Evolutionary conservation across 2,797 vertebrate species (phyloP).

Genomic region (Sitta carolinensis): DNA sequence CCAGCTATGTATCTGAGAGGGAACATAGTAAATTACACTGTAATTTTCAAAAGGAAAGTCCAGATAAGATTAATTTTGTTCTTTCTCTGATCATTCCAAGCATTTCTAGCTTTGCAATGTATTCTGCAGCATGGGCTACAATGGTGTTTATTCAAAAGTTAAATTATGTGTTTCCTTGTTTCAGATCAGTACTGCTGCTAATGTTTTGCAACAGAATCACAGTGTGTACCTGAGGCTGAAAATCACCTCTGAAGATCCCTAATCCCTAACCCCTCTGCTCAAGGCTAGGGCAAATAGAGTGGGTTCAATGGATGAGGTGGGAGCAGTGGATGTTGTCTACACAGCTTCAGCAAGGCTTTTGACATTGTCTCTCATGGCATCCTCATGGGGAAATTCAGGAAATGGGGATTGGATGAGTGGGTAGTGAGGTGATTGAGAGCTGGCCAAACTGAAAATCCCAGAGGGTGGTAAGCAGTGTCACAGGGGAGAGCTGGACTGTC

Average conservation of each 20-base stretch:
- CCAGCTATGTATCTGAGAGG: background rate
- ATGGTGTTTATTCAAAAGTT: background rate
- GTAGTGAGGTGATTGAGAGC: background rate
- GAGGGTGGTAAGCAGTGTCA: too few species aligned
- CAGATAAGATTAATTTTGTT: background rate
- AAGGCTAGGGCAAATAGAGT: background rate
- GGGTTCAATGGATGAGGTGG: background rate
- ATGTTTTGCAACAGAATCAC: background rate
- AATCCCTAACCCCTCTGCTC: background rate
- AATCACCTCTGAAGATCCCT: background rate
- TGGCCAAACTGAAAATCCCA: background rate
- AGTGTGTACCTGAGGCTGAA: background rate
- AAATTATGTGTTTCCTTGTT: background rate
- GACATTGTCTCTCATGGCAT: background rate
- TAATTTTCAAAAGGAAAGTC: background rate
- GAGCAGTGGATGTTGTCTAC: background rate
- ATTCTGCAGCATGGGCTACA: background rate
- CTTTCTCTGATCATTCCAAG: background rate
- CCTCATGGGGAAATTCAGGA: background rate
- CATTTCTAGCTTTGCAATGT: background rate
- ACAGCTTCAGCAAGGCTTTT: background rate
- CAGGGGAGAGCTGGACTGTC: background rate
- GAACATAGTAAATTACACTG: background rate
- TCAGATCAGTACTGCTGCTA: background rate
- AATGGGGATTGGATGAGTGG: background rate